phyloP scores from a whole-genome alignment of 2,888 invertebrate genomes.

The Acleris sparsana region DNA sequence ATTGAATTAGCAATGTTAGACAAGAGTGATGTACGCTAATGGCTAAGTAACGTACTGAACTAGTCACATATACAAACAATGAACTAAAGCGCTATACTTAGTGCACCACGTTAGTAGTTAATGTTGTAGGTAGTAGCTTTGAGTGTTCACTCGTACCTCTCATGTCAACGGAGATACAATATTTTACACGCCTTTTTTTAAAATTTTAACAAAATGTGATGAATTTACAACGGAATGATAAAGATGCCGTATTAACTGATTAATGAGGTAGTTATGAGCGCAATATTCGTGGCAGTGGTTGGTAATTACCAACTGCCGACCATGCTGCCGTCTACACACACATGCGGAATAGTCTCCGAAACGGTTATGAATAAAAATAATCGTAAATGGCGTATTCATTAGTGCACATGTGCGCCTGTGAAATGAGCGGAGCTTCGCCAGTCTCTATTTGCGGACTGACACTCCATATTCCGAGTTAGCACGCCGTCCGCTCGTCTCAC shows the following conservation, averaged over 20 bases:
- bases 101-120: constrained; percentile 39
- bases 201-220: constrained; percentile 17
- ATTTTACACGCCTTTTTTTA: constrained; percentile 11
- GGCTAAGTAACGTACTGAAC: constrained; percentile 64
- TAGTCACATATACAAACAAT: constrained; percentile 63
- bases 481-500: constrained; percentile 47
- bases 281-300: constrained; percentile 40
- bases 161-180: constrained; percentile 3
- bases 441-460: constrained; percentile 55
- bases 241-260: constrained; percentile 39
- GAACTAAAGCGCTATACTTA: constrained; percentile 56
- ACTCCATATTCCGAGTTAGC: constrained; percentile 55
- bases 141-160: constrained; percentile 10
- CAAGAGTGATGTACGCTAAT: constrained; percentile 57
- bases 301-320: constrained; percentile 36
- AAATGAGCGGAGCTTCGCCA: constrained; percentile 42
- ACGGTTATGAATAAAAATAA: constrained; percentile 54
- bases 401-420: constrained; percentile 57
- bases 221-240: constrained; percentile 22
- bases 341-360: constrained; percentile 41
- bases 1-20: constrained; percentile 40
- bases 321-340: constrained; percentile 33
- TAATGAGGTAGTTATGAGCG: constrained; percentile 41
- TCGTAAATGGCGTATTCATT: constrained; percentile 61
- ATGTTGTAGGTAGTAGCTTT: constrained; percentile 19